Conservation (phyloP, 2,797 vertebrate genomes). For the Podarcis siculus region DNA sequence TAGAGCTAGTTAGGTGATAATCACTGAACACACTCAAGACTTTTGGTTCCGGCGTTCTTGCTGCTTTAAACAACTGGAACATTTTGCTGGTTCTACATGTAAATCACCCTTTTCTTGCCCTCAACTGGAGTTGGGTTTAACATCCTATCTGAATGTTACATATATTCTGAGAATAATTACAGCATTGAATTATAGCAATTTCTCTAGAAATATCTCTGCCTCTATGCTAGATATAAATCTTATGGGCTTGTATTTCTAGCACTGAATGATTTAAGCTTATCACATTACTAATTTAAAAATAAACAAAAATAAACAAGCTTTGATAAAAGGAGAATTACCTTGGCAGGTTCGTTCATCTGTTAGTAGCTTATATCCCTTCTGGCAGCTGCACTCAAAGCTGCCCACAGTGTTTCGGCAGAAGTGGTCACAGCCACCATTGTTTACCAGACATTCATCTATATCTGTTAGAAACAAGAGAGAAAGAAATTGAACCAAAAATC, state of each 20-base stretch:
- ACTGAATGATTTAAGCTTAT: slow-evolving; percentile 1
- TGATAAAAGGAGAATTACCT: slow-evolving; percentile 80
- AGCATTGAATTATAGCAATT: neutral
- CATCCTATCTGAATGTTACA: neutral
- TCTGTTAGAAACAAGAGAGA: slow-evolving; percentile 75
- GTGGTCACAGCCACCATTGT: slow-evolving; percentile 95
- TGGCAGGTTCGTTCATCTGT: slow-evolving; percentile 95
- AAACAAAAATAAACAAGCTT: neutral
- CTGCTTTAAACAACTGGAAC: neutral
- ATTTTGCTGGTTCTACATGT: neutral
- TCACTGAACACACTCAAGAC: neutral
- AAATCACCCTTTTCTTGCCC: neutral
- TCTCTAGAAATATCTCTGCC: slow-evolving; percentile 11
- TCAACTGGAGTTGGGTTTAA: neutral
- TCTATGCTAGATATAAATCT: neutral
- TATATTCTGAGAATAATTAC: neutral
- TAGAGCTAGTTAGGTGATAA: neutral
- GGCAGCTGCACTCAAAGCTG: slow-evolving; percentile 97
- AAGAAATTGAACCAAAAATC: neutral
- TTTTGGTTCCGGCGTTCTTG: neutral
- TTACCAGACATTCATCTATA: slow-evolving; percentile 93
- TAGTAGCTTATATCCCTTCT: slow-evolving; percentile 94
- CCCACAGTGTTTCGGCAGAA: slow-evolving; percentile 92
- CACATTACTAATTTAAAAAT: neutral
- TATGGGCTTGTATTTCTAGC: neutral